phyloP scores from a whole-genome alignment of 2,113 vertebrate species.

The Onychostoma macrolepis region DNA sequence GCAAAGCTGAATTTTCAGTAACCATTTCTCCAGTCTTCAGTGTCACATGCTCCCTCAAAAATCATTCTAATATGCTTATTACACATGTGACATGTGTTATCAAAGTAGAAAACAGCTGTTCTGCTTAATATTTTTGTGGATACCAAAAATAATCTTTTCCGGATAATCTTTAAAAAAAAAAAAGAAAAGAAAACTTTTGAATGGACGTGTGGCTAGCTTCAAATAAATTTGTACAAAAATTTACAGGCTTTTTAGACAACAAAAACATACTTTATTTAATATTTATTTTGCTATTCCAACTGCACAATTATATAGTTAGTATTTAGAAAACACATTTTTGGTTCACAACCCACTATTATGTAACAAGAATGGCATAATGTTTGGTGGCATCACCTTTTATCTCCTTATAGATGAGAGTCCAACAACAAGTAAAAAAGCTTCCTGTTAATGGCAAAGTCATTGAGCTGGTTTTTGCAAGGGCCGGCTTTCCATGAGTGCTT shows the following conservation, averaged over 20 bases:
- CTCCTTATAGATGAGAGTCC: not conserved
- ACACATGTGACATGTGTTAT: no score
- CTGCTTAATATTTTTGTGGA: no score
- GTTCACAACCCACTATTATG: not conserved
- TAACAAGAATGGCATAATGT: not conserved
- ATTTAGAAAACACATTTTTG: not conserved
- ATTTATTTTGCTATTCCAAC: not conserved
- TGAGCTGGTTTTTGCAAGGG: conserved; percentile 16
- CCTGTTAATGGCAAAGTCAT: conserved; percentile 21
- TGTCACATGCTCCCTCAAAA: not conserved
- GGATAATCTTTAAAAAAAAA: not conserved
- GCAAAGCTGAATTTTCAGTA: not conserved
- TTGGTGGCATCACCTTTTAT: not conserved
- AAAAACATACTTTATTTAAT: not conserved
- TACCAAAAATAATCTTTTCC: not conserved
- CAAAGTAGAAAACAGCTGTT: no score
- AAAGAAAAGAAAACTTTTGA: not conserved
- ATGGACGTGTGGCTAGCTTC: not conserved
- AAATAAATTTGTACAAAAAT: not conserved
- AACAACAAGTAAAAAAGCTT: conserved; percentile 1
- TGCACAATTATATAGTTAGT: not conserved
- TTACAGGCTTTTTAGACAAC: not conserved
- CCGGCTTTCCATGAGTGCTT: conserved; percentile 13
- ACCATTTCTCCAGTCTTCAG: not conserved
- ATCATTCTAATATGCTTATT: not conserved